Conservation (phyloP, 2,888 invertebrate species). For the Sinelater perroti region DNA sequence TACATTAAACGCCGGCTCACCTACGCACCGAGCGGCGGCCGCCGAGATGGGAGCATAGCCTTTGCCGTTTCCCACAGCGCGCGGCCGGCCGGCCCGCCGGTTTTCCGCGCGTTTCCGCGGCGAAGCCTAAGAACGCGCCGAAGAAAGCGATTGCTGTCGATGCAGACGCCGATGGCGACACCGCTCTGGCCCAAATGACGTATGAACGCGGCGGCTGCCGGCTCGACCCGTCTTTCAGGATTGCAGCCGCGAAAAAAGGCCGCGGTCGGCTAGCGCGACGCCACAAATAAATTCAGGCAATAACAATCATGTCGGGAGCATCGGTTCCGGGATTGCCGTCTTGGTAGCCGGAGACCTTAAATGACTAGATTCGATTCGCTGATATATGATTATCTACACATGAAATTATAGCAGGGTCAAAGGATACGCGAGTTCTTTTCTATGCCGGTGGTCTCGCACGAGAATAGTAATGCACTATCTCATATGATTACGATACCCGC, state of each 20-base stretch:
- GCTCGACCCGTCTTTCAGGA: constrained; percentile 16
- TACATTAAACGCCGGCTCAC: constrained; percentile 16
- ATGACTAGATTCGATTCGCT: constrained; percentile 8
- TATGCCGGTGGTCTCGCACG: constrained; percentile 32
- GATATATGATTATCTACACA: constrained; percentile 18
- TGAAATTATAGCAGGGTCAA: constrained; percentile 27
- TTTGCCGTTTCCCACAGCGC: constrained; percentile 21
- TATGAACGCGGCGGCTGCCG: constrained; percentile 9
- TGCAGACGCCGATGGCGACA: constrained; percentile 19
- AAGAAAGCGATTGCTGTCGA: background rate
- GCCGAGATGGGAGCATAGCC: constrained; percentile 20
- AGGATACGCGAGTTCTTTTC: constrained; percentile 19
- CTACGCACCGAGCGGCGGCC: constrained; percentile 17
- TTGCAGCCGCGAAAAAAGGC: constrained; percentile 10
- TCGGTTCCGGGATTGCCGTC: constrained; percentile 18
- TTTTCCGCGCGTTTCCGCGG: no score
- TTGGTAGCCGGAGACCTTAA: constrained; percentile 5
- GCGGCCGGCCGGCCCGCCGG: no score
- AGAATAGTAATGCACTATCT: constrained; percentile 19
- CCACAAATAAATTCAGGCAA: constrained; percentile 15
- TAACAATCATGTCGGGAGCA: constrained; percentile 7
- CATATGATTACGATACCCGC: constrained; percentile 25
- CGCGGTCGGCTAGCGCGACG: constrained; percentile 6
- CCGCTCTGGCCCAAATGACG: constrained; percentile 8
- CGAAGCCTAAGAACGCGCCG: no score